These are phyloP conservation scores for Podarcis cretensis DNA, from an alignment of 2,113 vertebrate species.

Conservation along the genomic window DNA sequence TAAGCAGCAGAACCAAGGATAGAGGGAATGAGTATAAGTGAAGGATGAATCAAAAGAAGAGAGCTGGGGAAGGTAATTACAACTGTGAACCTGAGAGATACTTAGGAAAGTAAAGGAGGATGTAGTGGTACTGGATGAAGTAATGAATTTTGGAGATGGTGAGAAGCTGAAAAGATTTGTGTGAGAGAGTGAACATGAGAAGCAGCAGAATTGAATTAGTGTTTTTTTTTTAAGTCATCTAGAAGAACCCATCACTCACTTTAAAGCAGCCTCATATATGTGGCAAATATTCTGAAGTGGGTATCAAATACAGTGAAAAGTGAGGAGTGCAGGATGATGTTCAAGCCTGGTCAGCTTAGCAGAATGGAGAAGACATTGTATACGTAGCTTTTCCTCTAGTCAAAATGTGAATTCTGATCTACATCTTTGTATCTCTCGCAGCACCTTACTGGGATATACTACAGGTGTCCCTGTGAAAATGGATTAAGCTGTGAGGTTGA, in stretches of 20 bases:
- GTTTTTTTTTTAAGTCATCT: neutral
- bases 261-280: neutral
- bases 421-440: slow-evolving; percentile 39
- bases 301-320: neutral
- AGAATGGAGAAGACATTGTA: neutral
- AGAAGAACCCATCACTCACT: neutral
- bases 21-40: neutral
- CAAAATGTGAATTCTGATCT: fast-evolving
- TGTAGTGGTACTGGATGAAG: neutral
- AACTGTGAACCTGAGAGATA: neutral
- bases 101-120: neutral
- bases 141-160: neutral
- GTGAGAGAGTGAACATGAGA: neutral
- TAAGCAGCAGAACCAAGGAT: neutral
- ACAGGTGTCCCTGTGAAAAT: slow-evolving; percentile 81
- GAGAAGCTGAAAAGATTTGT: neutral
- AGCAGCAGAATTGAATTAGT: neutral
- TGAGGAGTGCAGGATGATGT: neutral
- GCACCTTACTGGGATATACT: slow-evolving; percentile 77
- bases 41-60: no score
- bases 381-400: neutral
- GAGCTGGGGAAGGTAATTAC: neutral
- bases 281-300: neutral
- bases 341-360: neutral
- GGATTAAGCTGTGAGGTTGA: slow-evolving; percentile 77